phyloP scores from a whole-genome alignment of 2,113 vertebrate genomes.

The Zeus faber region DNA sequence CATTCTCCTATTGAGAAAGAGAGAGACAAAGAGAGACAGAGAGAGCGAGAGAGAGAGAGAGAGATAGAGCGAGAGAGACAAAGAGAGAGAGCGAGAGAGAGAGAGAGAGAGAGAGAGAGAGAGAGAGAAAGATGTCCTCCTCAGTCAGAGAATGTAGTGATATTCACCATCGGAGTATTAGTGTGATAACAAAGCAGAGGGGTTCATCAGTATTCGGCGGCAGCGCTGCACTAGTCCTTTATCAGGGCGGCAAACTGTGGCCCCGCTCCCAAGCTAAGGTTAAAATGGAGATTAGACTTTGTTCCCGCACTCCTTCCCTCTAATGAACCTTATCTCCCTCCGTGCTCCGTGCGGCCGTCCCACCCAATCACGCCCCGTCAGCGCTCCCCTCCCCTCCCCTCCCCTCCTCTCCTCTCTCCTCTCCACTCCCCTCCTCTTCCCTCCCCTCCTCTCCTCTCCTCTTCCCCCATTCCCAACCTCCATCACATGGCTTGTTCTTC shows the following conservation, averaged over 20 bases:
- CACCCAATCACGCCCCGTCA: too few relatives aligned
- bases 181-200: slow-evolving; percentile 20
- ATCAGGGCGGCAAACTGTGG: slow-evolving; percentile 53
- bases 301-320: slow-evolving; percentile 54
- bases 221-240: slow-evolving; percentile 49
- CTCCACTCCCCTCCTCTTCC: too few relatives aligned
- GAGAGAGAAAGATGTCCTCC: slow-evolving; percentile 27
- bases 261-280: slow-evolving; percentile 69
- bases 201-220: slow-evolving; percentile 57
- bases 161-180: slow-evolving; percentile 51
- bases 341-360: neutral
- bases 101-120: slow-evolving; percentile 18
- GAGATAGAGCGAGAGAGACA: slow-evolving; percentile 13
- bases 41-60: slow-evolving; percentile 5
- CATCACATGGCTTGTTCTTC: too few relatives aligned
- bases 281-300: slow-evolving; percentile 74
- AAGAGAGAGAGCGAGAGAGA: slow-evolving; percentile 24
- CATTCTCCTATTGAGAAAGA: slow-evolving; percentile 28
- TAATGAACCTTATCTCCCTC: slow-evolving; percentile 72
- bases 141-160: slow-evolving; percentile 28
- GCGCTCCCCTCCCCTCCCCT: too few relatives aligned
- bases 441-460: slow-evolving; percentile 52
- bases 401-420: too few relatives aligned
- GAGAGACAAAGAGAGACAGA: slow-evolving; percentile 39
- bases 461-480: slow-evolving; percentile 27